These are phyloP conservation scores for Cephalopterus ornatus DNA, from an alignment of 2,113 vertebrate species.

Conservation along the genomic window DNA sequence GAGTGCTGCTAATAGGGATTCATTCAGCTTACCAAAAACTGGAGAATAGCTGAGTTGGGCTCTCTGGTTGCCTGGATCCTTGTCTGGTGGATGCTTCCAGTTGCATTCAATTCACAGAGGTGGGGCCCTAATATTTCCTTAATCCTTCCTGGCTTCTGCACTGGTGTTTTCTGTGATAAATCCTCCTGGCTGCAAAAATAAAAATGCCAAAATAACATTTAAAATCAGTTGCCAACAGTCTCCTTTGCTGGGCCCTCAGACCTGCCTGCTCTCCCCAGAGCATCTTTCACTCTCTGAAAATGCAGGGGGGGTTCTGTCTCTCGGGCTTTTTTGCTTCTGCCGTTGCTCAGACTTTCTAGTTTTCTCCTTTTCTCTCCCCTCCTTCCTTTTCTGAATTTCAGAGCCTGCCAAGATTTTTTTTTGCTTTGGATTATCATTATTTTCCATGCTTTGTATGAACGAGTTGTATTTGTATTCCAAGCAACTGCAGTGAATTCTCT, in stretches of 20 bases:
- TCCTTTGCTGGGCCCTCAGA: not conserved
- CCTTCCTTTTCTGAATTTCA: not conserved
- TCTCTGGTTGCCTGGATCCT: not conserved
- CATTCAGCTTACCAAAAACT: not conserved
- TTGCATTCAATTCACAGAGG: not conserved
- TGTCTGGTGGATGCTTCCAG: not conserved
- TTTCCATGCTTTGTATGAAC: conserved; percentile 26
- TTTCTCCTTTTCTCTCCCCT: not conserved
- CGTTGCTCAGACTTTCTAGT: not conserved
- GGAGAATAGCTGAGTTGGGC: not conserved
- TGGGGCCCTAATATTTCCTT: not conserved
- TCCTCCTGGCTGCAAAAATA: not conserved
- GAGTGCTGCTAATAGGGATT: not conserved
- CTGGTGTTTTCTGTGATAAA: not conserved
- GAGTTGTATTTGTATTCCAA: not conserved
- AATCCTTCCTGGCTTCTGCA: not conserved
- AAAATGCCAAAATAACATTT: not conserved
- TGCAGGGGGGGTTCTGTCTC: not conserved
- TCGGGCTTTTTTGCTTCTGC: not conserved
- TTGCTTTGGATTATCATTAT: not conserved
- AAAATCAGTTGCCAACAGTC: not conserved
- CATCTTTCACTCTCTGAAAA: not conserved
- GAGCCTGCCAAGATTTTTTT: conserved; percentile 2
- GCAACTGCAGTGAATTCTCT: not conserved
- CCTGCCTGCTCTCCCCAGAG: not conserved